These are phyloP conservation scores for Neodiprion virginianus DNA, from an alignment of 1,140 invertebrate genomes.

Conservation along the genomic window DNA sequence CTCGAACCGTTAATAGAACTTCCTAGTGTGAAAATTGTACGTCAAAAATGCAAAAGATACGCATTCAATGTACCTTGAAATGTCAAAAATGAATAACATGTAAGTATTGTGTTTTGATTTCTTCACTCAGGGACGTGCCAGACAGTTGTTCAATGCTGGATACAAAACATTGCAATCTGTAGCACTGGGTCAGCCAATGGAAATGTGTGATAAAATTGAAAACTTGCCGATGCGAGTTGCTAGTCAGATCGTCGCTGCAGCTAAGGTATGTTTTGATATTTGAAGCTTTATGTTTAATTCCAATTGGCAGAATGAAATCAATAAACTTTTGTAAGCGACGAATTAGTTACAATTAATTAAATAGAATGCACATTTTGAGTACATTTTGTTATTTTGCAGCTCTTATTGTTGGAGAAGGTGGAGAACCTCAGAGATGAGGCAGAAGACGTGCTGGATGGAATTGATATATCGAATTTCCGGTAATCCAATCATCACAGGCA, in stretches of 20 bases:
- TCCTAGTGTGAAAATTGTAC: conserved; percentile 82
- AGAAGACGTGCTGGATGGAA: conserved; percentile 71
- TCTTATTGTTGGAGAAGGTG: conserved; percentile 79
- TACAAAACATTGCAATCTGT: conserved; percentile 78
- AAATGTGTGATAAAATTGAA: conserved; percentile 70
- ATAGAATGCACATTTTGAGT: conserved; percentile 8
- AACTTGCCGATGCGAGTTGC: conserved; percentile 76
- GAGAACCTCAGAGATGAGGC: conserved; percentile 82
- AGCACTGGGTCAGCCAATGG: conserved; percentile 71
- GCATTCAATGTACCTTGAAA: conserved; percentile 19
- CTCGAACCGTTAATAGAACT: conserved; percentile 83
- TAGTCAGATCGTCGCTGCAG: conserved; percentile 80
- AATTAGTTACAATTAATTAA: neutral
- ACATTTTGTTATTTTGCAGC: conserved; percentile 63
- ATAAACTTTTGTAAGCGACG: conserved; percentile 14
- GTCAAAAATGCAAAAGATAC: conserved; percentile 21
- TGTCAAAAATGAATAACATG: conserved; percentile 15
- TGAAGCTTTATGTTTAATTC: neutral
- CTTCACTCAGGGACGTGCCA: conserved; percentile 74
- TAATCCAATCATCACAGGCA: neutral
- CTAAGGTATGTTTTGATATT: conserved; percentile 69
- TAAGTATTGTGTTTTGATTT: conserved; percentile 25
- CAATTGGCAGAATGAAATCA: neutral
- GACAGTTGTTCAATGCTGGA: conserved; percentile 83
- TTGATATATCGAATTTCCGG: conserved; percentile 34